A percentile compares a stretch with the other conserved stretches of the same genome.
Conservation (phyloP, 2,888 invertebrate genomes). For the Drosophila conformis region DNA sequence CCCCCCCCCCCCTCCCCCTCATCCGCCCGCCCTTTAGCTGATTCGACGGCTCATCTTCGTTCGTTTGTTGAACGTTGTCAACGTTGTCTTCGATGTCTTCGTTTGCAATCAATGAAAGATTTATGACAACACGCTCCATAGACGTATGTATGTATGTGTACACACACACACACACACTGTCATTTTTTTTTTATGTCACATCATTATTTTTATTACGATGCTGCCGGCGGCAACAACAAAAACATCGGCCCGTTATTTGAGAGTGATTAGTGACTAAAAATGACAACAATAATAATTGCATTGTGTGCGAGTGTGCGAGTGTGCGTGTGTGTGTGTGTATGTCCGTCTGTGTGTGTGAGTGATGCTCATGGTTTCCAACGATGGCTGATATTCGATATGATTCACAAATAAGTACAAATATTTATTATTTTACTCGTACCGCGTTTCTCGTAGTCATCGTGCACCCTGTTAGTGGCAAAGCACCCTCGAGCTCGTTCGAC, state of each 20-base stretch:
- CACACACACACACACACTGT: conserved; percentile 4
- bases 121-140: conserved; percentile 60
- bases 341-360: conserved; percentile 38
- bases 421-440: conserved; percentile 36
- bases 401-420: conserved; percentile 57
- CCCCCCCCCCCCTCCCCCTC: not conserved
- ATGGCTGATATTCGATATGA: conserved; percentile 54
- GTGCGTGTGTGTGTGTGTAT: conserved; percentile 1
- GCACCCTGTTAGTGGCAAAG: not conserved
- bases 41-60: conserved; percentile 41
- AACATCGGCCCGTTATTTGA: conserved; percentile 65
- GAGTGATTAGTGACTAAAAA: conserved; percentile 74
- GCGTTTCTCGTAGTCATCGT: not conserved
- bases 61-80: conserved; percentile 46
- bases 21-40: not conserved
- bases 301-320: conserved; percentile 34
- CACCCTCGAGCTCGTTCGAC: not conserved
- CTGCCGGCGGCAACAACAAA: conserved; percentile 52
- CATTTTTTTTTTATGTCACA: conserved; percentile 72
- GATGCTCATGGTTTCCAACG: conserved; percentile 40
- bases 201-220: conserved; percentile 78
- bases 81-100: conserved; percentile 73
- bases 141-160: conserved; percentile 15
- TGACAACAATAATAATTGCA: conserved; percentile 65
- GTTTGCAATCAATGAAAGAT: conserved; percentile 79